Evolutionary conservation across 2,888 invertebrate genomes (phyloP).

Genomic region (Nezara viridula): DNA sequence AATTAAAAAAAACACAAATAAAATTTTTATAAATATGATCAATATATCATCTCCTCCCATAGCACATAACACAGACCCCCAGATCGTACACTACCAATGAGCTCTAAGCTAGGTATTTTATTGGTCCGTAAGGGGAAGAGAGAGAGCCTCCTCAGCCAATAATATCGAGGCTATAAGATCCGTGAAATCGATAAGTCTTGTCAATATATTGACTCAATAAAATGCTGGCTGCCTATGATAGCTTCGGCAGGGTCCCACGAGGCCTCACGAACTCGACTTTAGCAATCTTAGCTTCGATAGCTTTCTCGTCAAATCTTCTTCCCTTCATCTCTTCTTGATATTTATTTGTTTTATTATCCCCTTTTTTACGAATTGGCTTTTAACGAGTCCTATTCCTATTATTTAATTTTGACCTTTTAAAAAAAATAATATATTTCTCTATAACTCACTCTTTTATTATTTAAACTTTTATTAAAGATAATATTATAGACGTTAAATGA

Average conservation of each 20-base stretch:
- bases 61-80: not conserved
- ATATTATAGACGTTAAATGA: too few relatives aligned
- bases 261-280: not conserved
- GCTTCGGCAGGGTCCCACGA: not conserved
- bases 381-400: not conserved
- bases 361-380: not conserved
- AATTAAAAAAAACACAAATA: too few relatives aligned
- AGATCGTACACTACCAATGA: not conserved
- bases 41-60: too few relatives aligned
- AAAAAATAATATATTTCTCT: too few relatives aligned
- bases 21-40: too few relatives aligned
- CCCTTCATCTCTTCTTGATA: slow-evolving; percentile 6
- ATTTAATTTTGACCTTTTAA: too few relatives aligned
- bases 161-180: slow-evolving; percentile 3
- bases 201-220: slow-evolving; percentile 38
- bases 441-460: too few relatives aligned
- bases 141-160: not conserved
- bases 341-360: not conserved
- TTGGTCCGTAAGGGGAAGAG: not conserved
- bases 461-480: too few relatives aligned
- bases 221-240: not conserved
- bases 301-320: slow-evolving; percentile 31
- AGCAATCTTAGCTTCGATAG: slow-evolving; percentile 6
- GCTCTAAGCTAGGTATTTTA: not conserved
- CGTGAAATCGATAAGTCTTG: slow-evolving; percentile 31